phyloP scores from a whole-genome alignment of 2,888 invertebrate species.

The Macrosoma leucophasiata region DNA sequence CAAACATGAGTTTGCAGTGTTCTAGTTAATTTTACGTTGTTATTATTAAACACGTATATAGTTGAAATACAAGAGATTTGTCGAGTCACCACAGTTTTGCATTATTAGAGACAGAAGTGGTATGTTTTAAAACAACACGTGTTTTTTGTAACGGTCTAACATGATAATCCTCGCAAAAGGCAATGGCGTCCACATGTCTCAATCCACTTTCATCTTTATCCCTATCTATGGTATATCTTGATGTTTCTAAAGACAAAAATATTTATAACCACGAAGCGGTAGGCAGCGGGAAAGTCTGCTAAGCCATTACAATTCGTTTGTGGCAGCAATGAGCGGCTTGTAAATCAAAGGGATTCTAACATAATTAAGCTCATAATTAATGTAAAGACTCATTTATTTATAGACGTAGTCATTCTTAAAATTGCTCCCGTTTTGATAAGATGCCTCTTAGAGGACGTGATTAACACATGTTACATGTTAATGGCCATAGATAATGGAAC shows the following conservation, averaged over 20 bases:
- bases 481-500: slow-evolving; percentile 50
- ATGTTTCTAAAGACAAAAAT: slow-evolving; percentile 60
- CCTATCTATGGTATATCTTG: slow-evolving; percentile 17
- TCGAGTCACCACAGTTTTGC: too few relatives aligned
- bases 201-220: slow-evolving; percentile 65
- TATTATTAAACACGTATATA: too few relatives aligned
- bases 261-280: slow-evolving; percentile 58
- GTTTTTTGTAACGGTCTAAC: slow-evolving; percentile 31
- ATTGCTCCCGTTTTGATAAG: slow-evolving; percentile 68
- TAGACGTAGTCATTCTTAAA: slow-evolving; percentile 69
- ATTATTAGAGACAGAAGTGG: too few relatives aligned
- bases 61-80: too few relatives aligned
- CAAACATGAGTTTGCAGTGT: too few relatives aligned
- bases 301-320: slow-evolving; percentile 73
- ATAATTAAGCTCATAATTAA: slow-evolving; percentile 75
- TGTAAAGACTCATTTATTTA: slow-evolving; percentile 71
- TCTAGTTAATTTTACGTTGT: too few relatives aligned
- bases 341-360: slow-evolving; percentile 75
- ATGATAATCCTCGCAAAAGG: slow-evolving; percentile 58
- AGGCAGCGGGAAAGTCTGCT: slow-evolving; percentile 59
- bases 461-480: slow-evolving; percentile 65
- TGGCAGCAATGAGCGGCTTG: slow-evolving; percentile 70
- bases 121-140: too few relatives aligned
- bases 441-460: slow-evolving; percentile 51
- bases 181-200: slow-evolving; percentile 59